These are phyloP conservation scores for Clanis bilineata DNA, from an alignment of 2,888 invertebrate genomes.

Conservation along the genomic window DNA sequence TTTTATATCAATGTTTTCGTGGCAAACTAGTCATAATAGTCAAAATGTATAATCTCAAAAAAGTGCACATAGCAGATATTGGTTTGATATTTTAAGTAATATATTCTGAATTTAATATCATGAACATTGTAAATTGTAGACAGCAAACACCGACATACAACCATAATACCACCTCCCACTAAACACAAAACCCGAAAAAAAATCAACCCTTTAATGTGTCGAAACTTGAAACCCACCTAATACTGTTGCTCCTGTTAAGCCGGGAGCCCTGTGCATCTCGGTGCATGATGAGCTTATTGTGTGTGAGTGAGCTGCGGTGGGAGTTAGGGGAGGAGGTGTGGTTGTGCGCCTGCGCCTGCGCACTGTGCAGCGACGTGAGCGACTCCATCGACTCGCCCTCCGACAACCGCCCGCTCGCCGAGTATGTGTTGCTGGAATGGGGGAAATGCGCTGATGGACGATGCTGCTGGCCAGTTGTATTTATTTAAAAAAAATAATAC, in stretches of 20 bases:
- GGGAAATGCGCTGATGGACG: conserved; percentile 57
- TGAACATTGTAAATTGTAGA: conserved; percentile 10
- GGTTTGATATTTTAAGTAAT: background rate
- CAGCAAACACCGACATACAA: conserved; percentile 13
- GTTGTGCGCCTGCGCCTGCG: conserved; percentile 87
- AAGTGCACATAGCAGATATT: too few species aligned
- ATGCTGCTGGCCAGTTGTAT: conserved; percentile 31
- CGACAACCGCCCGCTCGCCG: conserved; percentile 88
- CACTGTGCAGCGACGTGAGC: conserved; percentile 89
- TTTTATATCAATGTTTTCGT: too few species aligned
- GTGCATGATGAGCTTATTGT: conserved; percentile 83
- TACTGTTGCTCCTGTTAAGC: conserved; percentile 94
- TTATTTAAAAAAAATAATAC: background rate
- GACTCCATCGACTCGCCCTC: conserved; percentile 95
- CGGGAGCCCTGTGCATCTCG: conserved; percentile 84
- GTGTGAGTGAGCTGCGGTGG: conserved; percentile 86
- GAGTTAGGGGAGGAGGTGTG: conserved; percentile 86
- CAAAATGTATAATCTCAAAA: too few species aligned
- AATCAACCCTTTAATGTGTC: conserved; percentile 15
- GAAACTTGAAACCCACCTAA: conserved; percentile 87
- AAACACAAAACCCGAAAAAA: background rate
- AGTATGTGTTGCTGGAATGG: conserved; percentile 86
- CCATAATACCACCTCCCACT: conserved; percentile 16
- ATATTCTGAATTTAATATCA: background rate
- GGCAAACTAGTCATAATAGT: too few species aligned